These are phyloP conservation scores for Drosophila tristis DNA, from an alignment of 1,140 invertebrate genomes.

Conservation along the genomic window DNA sequence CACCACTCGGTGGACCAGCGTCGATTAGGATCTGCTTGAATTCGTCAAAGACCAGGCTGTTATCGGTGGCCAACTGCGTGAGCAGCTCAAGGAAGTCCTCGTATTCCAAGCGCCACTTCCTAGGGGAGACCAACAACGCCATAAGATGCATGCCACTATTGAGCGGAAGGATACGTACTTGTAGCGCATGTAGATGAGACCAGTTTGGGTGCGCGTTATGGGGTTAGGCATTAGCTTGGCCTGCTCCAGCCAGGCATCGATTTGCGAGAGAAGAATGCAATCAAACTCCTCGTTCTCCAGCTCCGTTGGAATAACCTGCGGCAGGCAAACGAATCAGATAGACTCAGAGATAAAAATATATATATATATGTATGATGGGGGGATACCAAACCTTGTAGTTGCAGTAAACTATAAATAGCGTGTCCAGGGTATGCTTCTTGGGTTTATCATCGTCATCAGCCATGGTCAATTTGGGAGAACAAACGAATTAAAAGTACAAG, in stretches of 20 bases:
- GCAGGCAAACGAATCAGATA: no score
- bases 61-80: slow-evolving; percentile 42
- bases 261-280: slow-evolving; percentile 70
- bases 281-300: slow-evolving; percentile 65
- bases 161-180: slow-evolving; percentile 47
- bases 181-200: slow-evolving; percentile 77
- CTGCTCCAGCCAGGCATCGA: slow-evolving; percentile 73
- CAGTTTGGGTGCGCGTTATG: slow-evolving; percentile 70
- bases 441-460: slow-evolving; percentile 80
- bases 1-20: slow-evolving; percentile 57
- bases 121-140: slow-evolving; percentile 11
- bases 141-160: not conserved
- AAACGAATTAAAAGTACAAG: slow-evolving; percentile 1
- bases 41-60: slow-evolving; percentile 46
- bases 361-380: not conserved
- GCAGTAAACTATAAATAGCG: slow-evolving; percentile 62
- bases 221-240: slow-evolving; percentile 67
- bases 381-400: slow-evolving; percentile 61
- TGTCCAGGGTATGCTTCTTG: slow-evolving; percentile 73
- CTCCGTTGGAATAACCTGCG: slow-evolving; percentile 47
- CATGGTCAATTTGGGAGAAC: slow-evolving; percentile 35
- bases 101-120: slow-evolving; percentile 78
- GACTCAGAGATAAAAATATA: not conserved
- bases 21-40: slow-evolving; percentile 60
- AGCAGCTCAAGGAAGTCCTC: slow-evolving; percentile 76